Base-by-base conservation (phyloP, 2,797 vertebrate species). In the Merluccius polli region DNA sequence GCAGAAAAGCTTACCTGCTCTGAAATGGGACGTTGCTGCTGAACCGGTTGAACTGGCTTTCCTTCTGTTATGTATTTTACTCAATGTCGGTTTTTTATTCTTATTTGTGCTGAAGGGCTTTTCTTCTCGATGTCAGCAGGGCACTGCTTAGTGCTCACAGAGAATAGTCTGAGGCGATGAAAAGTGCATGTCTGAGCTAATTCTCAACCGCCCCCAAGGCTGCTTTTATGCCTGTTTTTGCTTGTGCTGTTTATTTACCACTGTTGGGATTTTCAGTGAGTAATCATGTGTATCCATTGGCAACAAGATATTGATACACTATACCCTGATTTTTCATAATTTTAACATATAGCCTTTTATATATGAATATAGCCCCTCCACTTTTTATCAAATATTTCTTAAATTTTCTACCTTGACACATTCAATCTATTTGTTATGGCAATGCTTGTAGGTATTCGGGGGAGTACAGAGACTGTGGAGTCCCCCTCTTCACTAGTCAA, bases 31-130 rank as follows among this genome's bases (percentile, higher is more conserved):
- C 75, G 30, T 82, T 35, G 70, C 73, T 63, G 15, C 4, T 74
- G n/a, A 91, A 92, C 91, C 80, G 82, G 89, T 90, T 79, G 4
- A 73, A 87, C 92, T 77, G 85, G 91, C 91, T 85, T 24, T 33
- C 81, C 85, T 74, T 79, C 84, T 85, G 73, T 79, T 80, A 75
- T 29, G 33, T 27, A 65, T 82, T 32, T 30, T 75, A 83, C 52
- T 71, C 75, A 74, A 77, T 29, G 36, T 41, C 73, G 33, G 80
- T 70, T 83, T 82, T 85, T 84, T 41, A 72, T 81, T 75, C 79
- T 70, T 67, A 13, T 48, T 31, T 18, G 76, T 75, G 77, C 71
- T 76, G 71, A 30, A 75, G 24, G 67, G 71, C 73, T 75, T 41
- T 80, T 70, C 73, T 81, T 70, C 72, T 82, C 12, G n/a, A 38